Percentiles rank a stretch among this genome's conserved stretches.
These are phyloP conservation scores for Pseudochirops cupreus DNA, from an alignment of 2,797 vertebrate species.

Conservation along the genomic window DNA sequence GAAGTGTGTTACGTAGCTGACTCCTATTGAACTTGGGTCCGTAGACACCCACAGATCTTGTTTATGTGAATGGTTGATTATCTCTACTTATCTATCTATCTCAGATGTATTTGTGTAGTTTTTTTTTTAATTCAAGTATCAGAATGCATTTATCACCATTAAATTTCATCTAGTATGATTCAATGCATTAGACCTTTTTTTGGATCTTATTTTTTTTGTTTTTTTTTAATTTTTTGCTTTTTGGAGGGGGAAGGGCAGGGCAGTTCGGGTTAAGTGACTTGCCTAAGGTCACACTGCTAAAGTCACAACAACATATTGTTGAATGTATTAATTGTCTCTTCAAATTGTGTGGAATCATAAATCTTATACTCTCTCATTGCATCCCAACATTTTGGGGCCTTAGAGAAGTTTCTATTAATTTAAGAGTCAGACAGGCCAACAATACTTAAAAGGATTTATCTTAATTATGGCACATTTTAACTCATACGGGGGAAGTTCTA, in stretches of 20 bases:
- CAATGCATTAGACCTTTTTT: neutral
- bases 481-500: neutral
- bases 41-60: neutral
- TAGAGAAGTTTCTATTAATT: neutral
- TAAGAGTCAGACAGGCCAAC: neutral
- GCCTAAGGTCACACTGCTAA: too few relatives aligned
- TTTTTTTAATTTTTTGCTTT: too few relatives aligned
- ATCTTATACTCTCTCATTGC: neutral
- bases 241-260: too few relatives aligned
- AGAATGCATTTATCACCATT: neutral
- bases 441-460: neutral
- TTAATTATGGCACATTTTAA: neutral
- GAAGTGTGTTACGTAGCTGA: neutral
- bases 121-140: neutral
- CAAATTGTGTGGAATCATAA: neutral
- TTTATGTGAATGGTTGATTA: neutral
- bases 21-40: neutral
- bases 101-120: neutral
- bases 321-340: neutral
- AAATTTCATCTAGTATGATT: neutral
- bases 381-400: neutral
- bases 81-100: neutral
- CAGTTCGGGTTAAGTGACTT: too few relatives aligned
- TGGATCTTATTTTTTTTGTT: neutral
- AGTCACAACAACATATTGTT: neutral